Percentiles rank a stretch among this genome's conserved stretches.
These are phyloP conservation scores for Lithophane leautieri DNA, from an alignment of 2,888 invertebrate species.

Conservation along the genomic window DNA sequence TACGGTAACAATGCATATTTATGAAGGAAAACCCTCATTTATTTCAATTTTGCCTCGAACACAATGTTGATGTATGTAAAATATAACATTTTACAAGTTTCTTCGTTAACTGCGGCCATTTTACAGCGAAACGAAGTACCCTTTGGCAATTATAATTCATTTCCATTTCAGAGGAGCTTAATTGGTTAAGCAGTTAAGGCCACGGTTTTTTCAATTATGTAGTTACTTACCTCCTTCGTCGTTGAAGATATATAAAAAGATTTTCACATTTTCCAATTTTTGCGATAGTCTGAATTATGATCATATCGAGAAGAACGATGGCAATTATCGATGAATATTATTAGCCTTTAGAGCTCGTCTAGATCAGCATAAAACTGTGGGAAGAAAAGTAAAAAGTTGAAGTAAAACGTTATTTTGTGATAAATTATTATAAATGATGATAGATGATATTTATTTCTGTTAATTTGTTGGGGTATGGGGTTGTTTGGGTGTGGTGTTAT, in stretches of 20 bases:
- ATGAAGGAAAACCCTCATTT: slow-evolving; percentile 50
- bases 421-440: too few species aligned
- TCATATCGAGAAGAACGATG: neutral
- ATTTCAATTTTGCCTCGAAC: slow-evolving; percentile 25
- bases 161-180: slow-evolving; percentile 57
- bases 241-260: slow-evolving; percentile 8
- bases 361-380: neutral
- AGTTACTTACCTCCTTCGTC: slow-evolving; percentile 18
- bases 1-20: slow-evolving; percentile 54
- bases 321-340: neutral
- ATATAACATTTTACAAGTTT: slow-evolving; percentile 49
- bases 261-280: neutral
- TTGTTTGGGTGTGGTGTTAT: too few species aligned
- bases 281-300: neutral
- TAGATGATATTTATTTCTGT: neutral
- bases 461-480: neutral
- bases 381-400: neutral
- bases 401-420: too few species aligned
- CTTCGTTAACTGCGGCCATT: slow-evolving; percentile 45
- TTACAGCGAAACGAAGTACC: slow-evolving; percentile 43
- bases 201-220: slow-evolving; percentile 48
- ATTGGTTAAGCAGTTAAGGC: slow-evolving; percentile 54
- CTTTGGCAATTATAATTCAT: slow-evolving; percentile 62
- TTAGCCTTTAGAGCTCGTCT: neutral
- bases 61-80: slow-evolving; percentile 49